phyloP scores from a whole-genome alignment of 2,888 invertebrate genomes.

The Tipula vernalis region DNA sequence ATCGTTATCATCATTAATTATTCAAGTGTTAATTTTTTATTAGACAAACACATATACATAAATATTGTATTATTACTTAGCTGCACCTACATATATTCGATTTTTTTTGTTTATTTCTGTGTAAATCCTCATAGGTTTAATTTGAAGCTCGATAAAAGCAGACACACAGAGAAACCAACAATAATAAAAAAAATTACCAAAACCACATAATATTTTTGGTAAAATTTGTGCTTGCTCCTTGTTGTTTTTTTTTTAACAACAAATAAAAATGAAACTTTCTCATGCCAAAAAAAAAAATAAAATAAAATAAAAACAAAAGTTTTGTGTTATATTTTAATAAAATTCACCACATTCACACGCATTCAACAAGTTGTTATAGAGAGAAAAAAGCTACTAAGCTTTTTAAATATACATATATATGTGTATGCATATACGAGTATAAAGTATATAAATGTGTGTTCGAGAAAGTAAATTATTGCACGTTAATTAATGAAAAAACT shows the following conservation, averaged over 20 bases:
- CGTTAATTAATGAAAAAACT: neutral
- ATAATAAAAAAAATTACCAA: neutral
- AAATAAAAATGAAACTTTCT: neutral
- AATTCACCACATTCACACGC: neutral
- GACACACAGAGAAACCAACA: neutral
- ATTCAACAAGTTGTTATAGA: neutral
- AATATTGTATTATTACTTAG: neutral
- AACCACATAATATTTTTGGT: neutral
- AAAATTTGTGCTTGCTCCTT: neutral
- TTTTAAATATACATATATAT: neutral
- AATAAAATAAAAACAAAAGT: neutral
- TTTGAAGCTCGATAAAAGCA: neutral
- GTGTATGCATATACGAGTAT: neutral
- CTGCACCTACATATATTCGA: neutral
- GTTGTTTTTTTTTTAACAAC: neutral
- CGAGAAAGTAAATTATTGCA: conserved; percentile 4
- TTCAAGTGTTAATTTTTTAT: neutral
- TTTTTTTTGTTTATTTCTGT: neutral
- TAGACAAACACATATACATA: neutral
- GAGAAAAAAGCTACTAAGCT: neutral
- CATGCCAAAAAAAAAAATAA: neutral
- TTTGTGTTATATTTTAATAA: neutral
- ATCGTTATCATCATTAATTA: neutral
- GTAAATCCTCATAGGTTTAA: neutral
- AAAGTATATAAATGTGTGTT: neutral